Percentiles rank a stretch among this genome's conserved stretches.
phyloP scores from a whole-genome alignment of 2,797 vertebrate species.

The Tarsius wallacei region DNA sequence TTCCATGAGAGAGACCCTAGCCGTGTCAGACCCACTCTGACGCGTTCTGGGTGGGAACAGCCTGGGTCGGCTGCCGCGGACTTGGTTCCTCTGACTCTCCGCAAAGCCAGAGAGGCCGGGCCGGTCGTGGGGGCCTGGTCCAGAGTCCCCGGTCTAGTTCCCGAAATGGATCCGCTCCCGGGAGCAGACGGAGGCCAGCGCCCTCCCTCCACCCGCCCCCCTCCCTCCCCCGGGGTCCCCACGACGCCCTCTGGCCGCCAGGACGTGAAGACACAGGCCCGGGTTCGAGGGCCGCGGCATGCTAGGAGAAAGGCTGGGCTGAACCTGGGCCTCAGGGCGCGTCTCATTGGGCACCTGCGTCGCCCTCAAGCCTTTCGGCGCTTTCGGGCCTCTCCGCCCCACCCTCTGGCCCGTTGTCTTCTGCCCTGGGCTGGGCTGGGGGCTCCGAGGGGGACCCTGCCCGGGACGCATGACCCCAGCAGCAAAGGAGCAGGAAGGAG shows the following conservation, averaged over 20 bases:
- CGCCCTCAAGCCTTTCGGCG: background rate
- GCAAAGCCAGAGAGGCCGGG: background rate
- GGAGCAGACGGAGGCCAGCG: background rate
- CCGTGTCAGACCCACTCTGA: background rate
- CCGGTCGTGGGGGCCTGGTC: too few relatives aligned
- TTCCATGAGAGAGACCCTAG: background rate
- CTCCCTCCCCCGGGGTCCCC: too few relatives aligned
- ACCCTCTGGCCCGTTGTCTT: background rate
- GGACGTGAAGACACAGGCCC: background rate
- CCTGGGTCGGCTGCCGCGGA: background rate
- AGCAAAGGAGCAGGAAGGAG: constrained; percentile 30
- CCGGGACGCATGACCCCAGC: background rate
- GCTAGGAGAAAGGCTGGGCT: background rate
- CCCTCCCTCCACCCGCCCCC: too few relatives aligned
- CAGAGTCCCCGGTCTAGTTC: background rate
- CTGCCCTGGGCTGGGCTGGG: background rate
- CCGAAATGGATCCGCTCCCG: background rate
- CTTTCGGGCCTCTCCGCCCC: background rate
- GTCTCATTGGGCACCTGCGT: background rate
- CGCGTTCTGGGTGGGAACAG: background rate
- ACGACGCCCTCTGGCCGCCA: background rate
- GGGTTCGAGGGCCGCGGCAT: background rate
- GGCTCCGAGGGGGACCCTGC: background rate
- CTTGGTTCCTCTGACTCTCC: background rate
- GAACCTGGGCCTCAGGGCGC: background rate